Evolutionary conservation across 1,140 invertebrate genomes (phyloP), one percentile per base, ranked within the genome.

Genomic region (Orius insidiosus): DNA sequence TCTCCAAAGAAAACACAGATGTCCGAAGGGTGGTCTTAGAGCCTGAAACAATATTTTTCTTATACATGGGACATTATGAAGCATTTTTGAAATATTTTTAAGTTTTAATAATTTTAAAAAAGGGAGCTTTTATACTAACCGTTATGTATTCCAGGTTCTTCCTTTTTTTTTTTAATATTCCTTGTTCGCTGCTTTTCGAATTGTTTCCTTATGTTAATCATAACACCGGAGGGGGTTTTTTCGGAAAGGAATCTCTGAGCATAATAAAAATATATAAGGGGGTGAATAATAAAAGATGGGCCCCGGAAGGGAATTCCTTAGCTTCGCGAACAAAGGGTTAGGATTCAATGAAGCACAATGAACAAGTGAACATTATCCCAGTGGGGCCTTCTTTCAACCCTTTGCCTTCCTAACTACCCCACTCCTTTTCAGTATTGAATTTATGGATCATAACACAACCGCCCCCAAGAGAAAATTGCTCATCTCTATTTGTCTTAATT

Each of bases 401-500:
- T 24, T n/a, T 24, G 24, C 24, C 44, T 46, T 37, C 33, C 37
- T 36, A 19, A 18, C 44, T 15, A 16, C 32, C 44, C 34, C 15
- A 16, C 44, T n/a, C 18, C 19, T 31, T 14, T 30, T 43, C 11
- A 24, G 18, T 46, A 46, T 46, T 46, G 44, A 46, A 46, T 46
- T 46, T 46, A 46, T 46, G 44, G 44, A 46, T 46, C 44, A 45
- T 45, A 45, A 45, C 32, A 13, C 36, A 19, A 16, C 9, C 35
- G 33, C 15, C 32, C 44, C 6, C 14, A 9, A 14, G 35, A 10
- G 19, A 19, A 46, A 46, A 46, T 46, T 36, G 34, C 44, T 46
- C 44, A 19, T 5, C 44, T 35, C 44, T 46, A 46, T 46, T 37
- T 46, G 44, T 46, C 44, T 46, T 46, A 46, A 46, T 46, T 46